These are phyloP conservation scores for Callionymus lyra DNA, from an alignment of 2,113 vertebrate genomes.

Conservation along the genomic window DNA sequence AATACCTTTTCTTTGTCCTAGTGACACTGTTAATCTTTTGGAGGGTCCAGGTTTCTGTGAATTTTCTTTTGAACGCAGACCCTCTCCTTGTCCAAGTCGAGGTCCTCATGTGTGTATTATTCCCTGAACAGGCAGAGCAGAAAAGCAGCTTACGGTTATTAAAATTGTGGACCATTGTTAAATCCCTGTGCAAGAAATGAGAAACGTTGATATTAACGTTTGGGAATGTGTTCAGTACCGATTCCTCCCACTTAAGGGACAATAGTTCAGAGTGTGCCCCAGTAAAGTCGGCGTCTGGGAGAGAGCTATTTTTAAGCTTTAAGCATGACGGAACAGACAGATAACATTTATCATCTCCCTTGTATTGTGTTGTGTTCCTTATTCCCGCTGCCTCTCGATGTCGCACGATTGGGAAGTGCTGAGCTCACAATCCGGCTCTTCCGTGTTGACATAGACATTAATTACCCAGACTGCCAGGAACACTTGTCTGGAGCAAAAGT, in stretches of 20 bases:
- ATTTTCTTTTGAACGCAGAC: constrained; percentile 31
- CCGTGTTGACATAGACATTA: constrained; percentile 69
- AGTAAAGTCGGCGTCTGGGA: constrained; percentile 48
- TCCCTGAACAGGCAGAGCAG: constrained; percentile 52
- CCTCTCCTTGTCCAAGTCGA: constrained; percentile 8
- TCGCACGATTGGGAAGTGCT: constrained; percentile 58
- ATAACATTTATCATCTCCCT: constrained; percentile 57
- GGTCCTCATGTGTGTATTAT: constrained; percentile 34
- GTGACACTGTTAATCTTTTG: constrained; percentile 15
- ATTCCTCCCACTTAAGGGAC: constrained; percentile 16
- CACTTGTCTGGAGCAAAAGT: constrained; percentile 48
- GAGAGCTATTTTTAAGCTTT: constrained; percentile 47
- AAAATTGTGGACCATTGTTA: constrained; percentile 49
- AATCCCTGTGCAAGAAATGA: constrained; percentile 55
- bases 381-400: constrained; percentile 20
- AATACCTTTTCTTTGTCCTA: constrained; percentile 4
- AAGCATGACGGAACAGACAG: constrained; percentile 52
- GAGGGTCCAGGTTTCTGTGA: constrained; percentile 17
- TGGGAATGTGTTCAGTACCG: constrained; percentile 31
- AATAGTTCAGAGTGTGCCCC: constrained; percentile 47
- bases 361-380: constrained; percentile 33
- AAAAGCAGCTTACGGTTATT: constrained; percentile 70
- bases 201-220: constrained; percentile 42
- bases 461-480: constrained; percentile 66
- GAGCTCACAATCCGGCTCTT: constrained; percentile 64